Percentiles rank a stretch among this genome's conserved stretches.
These are phyloP conservation scores for Limnephilus rhombicus DNA, from an alignment of 2,888 invertebrate genomes.

Conservation along the genomic window DNA sequence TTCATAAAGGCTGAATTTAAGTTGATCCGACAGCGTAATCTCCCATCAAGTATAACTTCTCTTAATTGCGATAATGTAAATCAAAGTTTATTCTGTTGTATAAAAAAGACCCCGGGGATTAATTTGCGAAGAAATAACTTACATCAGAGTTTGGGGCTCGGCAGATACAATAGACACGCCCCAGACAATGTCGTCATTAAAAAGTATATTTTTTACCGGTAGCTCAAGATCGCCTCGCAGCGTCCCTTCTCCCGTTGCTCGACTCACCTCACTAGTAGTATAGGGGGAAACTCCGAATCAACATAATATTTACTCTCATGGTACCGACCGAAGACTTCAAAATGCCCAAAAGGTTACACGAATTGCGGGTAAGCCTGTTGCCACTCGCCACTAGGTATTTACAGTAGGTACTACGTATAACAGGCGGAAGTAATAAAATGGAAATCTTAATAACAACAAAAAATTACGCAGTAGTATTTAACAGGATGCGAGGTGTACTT, in stretches of 20 bases:
- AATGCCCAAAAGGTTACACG: not conserved
- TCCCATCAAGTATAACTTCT: not conserved
- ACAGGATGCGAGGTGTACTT: not conserved
- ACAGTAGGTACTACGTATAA: not conserved
- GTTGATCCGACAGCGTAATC: constrained; percentile 1
- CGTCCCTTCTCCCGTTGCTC: constrained; percentile 12
- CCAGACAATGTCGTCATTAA: constrained; percentile 64
- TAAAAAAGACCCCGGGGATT: constrained; percentile 56
- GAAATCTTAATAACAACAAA: not conserved
- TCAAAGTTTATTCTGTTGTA: constrained; percentile 42
- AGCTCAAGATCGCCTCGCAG: constrained; percentile 17
- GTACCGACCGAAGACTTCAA: not conserved
- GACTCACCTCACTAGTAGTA: not conserved
- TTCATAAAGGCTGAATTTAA: not conserved
- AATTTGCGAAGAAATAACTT: constrained; percentile 53
- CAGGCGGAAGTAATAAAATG: not conserved
- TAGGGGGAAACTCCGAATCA: not conserved
- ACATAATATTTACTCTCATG: not conserved
- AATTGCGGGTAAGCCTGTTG: not conserved
- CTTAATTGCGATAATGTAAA: constrained; percentile 42
- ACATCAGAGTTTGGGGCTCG: constrained; percentile 29
- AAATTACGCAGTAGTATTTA: not conserved
- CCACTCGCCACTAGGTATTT: not conserved
- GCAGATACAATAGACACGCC: constrained; percentile 51
- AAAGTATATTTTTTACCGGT: constrained; percentile 55